Conservation (phyloP, 2,888 invertebrate species). For the Fragum fragum region DNA sequence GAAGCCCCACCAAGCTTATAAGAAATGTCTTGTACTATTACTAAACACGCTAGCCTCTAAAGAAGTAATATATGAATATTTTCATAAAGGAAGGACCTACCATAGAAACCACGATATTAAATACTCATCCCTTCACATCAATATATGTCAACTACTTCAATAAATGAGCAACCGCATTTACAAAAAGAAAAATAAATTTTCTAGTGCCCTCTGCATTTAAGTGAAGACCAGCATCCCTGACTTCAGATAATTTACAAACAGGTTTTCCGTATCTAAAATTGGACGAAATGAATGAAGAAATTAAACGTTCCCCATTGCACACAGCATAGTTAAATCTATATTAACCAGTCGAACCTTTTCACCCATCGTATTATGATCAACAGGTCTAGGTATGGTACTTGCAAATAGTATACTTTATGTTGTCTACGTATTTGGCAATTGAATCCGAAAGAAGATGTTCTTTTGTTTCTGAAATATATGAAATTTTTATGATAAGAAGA, state of each 20-base stretch:
- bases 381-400: not conserved
- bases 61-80: too few species aligned
- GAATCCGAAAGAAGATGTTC: constrained; percentile 12
- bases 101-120: too few species aligned
- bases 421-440: constrained; percentile 5
- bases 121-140: too few species aligned
- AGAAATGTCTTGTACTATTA: too few species aligned
- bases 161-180: too few species aligned
- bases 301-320: not conserved
- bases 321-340: constrained; percentile 1
- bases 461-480: not conserved
- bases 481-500: too few species aligned
- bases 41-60: too few species aligned
- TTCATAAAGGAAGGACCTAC: too few species aligned
- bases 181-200: not conserved
- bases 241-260: not conserved
- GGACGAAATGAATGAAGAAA: constrained; percentile 10
- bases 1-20: too few species aligned
- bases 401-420: not conserved
- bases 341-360: not conserved
- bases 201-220: constrained; percentile 13
- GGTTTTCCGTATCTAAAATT: constrained; percentile 1
- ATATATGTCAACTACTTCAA: too few species aligned
- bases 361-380: not conserved
- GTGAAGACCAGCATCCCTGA: constrained; percentile 7